phyloP scores from a whole-genome alignment of 2,888 invertebrate species.

The Poecilus cupreus region DNA sequence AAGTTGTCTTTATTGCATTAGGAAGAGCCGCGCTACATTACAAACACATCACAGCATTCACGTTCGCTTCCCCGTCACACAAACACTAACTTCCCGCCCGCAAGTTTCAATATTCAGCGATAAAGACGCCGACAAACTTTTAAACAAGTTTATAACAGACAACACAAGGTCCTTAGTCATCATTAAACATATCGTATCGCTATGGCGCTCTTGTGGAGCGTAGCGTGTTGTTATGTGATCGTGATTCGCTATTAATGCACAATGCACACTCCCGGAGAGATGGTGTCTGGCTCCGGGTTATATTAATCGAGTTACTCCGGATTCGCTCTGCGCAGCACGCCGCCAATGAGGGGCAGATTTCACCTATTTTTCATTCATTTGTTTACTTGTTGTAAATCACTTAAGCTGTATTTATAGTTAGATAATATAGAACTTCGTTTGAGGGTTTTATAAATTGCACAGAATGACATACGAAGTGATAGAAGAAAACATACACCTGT shows the following conservation, averaged over 20 bases:
- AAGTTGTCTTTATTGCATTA: not conserved
- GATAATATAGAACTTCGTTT: too few relatives aligned
- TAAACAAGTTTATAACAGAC: conserved; percentile 50
- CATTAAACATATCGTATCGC: conserved; percentile 51
- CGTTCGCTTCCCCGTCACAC: not conserved
- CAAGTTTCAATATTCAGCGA: conserved; percentile 47
- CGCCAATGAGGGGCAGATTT: too few relatives aligned
- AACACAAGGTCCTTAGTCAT: conserved; percentile 52
- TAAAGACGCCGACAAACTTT: conserved; percentile 26
- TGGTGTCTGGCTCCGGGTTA: not conserved
- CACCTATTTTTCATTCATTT: too few relatives aligned
- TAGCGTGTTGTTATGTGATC: not conserved
- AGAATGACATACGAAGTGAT: too few relatives aligned
- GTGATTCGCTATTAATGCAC: conserved; percentile 33
- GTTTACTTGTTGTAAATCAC: too few relatives aligned
- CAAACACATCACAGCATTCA: not conserved
- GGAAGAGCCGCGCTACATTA: not conserved
- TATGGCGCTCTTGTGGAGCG: not conserved
- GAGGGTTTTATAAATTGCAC: too few relatives aligned
- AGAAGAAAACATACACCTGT: too few relatives aligned
- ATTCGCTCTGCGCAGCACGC: too few relatives aligned
- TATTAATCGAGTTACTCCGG: conserved; percentile 3
- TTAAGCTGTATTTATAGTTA: too few relatives aligned
- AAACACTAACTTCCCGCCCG: not conserved
- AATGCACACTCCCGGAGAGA: conserved; percentile 27